Percentiles rank a stretch among this genome's conserved stretches.
phyloP scores from a whole-genome alignment of 2,113 vertebrate species.

The Xyrauchen texanus region DNA sequence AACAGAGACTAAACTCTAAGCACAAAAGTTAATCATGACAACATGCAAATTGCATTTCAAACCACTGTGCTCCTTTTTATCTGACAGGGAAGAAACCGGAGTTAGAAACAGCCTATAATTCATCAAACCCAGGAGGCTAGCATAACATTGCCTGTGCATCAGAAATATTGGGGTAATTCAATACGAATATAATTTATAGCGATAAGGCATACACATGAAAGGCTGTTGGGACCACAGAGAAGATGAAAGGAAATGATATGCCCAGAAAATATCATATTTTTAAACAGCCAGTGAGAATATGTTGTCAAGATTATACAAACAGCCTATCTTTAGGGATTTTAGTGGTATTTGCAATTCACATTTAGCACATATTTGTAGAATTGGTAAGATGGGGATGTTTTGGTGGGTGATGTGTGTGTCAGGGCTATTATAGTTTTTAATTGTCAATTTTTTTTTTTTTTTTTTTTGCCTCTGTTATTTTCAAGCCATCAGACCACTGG shows the following conservation, averaged over 20 bases:
- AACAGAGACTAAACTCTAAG: constrained; percentile 14
- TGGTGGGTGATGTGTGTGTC: background rate
- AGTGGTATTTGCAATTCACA: background rate
- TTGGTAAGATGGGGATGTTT: background rate
- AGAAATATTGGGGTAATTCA: constrained; percentile 16
- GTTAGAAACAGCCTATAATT: constrained; percentile 36
- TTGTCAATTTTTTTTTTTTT: too few species aligned
- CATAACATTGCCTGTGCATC: background rate
- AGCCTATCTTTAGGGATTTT: background rate
- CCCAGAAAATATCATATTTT: background rate
- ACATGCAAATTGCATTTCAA: constrained; percentile 29
- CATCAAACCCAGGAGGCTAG: constrained; percentile 22
- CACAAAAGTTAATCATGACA: constrained; percentile 23
- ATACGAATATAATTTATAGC: constrained; percentile 14
- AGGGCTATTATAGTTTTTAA: background rate
- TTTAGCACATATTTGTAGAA: background rate
- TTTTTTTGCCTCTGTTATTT: too few species aligned
- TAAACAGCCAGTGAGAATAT: background rate
- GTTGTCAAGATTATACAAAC: background rate
- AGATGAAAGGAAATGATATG: background rate
- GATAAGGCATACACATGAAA: constrained; percentile 31
- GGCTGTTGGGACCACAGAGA: constrained; percentile 7
- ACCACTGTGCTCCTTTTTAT: constrained; percentile 1
- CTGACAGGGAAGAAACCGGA: constrained; percentile 21
- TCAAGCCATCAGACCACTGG: too few species aligned